Base-by-base conservation (phyloP, 2,113 vertebrate species). In the Tichodroma muraria region DNA sequence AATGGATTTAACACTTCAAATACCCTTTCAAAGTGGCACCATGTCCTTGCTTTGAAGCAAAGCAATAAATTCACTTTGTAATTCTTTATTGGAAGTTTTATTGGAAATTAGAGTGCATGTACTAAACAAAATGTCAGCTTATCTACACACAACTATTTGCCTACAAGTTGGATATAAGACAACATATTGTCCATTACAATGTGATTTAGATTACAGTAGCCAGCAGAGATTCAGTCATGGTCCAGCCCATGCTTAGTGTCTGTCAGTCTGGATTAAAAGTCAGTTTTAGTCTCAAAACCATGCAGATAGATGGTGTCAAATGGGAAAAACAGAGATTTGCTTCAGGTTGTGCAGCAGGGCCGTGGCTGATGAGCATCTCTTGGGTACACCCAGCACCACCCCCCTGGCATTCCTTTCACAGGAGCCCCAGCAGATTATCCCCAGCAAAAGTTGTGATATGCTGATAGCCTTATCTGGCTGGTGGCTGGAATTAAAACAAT, bases 11-110 rank as follows among this genome's bases (percentile, higher is more conserved):
- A 63, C 77, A 70, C 85, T 91, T 96, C 75, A 95, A 95, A 92
- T 96, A 80, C 56, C 79, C 59, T 88, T 84, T 95, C 84, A 81
- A 94, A 94, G 95, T 78, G 89, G 82, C 77, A 94, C 90, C 84
- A 45, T 66, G 73, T 89, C 85, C 77, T 80, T 71, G 35, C 89
- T 94, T 97, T 95, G 95, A 95, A 96, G 76, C 19, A 45, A 83
- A 68, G 72, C 77, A 86, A 90, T 95, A 94, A 90, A 89, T 89
- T 73, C 54, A 66, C 61, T 96, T 93, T 57, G 30, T 73, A 75
- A 68, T 80, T 72, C 72, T 94, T 89, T 96, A 93, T 65, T 84
- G 68, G 89, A 56, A 31, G 28, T 50, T 92, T 95, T 89, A 88
- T 60, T 92, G 82, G 77, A 93, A 90, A 93, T 93, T 61, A 72